A percentile compares a stretch with the other conserved stretches of the same genome.
These are phyloP conservation scores for Gymnoscopelus braueri DNA, from an alignment of 2,797 vertebrate species.

Conservation along the genomic window DNA sequence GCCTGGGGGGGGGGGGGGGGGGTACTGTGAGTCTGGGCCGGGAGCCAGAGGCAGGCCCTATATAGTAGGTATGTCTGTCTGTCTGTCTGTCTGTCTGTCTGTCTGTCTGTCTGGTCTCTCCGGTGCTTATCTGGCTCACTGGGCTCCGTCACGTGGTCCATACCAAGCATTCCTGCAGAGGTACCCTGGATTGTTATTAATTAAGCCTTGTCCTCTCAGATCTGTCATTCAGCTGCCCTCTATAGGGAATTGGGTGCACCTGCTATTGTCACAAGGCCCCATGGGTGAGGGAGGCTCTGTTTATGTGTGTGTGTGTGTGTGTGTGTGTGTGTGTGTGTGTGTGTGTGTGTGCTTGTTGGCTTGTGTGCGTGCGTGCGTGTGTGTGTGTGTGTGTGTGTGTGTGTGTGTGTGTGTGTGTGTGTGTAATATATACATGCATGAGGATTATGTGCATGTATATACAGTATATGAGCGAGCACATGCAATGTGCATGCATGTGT, in stretches of 20 bases:
- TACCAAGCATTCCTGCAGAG: slow-evolving; percentile 43
- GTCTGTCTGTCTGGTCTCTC: slow-evolving; percentile 20
- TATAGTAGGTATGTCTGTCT: slow-evolving; percentile 15
- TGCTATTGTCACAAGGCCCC: slow-evolving; percentile 54
- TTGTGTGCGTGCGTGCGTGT: background rate
- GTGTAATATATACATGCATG: too few species aligned
- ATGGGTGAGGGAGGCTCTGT: slow-evolving; percentile 29
- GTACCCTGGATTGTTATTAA: slow-evolving; percentile 57
- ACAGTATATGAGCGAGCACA: too few species aligned
- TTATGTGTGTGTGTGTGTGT: slow-evolving; percentile 1
- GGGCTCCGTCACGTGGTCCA: slow-evolving; percentile 15
- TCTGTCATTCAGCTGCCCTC: slow-evolving; percentile 64
- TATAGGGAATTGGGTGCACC: slow-evolving; percentile 52
- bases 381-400: too few species aligned
- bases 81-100: slow-evolving; percentile 15
- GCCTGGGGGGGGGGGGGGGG: slow-evolving; percentile 10
- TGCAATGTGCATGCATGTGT: too few species aligned
- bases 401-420: too few species aligned
- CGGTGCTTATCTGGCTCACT: slow-evolving; percentile 25
- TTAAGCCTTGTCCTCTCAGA: slow-evolving; percentile 53
- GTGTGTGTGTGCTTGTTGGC: background rate
- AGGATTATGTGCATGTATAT: too few species aligned
- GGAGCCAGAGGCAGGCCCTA: slow-evolving; percentile 27
- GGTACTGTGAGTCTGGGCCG: slow-evolving; percentile 58
- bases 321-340: background rate